Conservation (phyloP, 1,140 invertebrate species). For the Dufourea novaeangliae region DNA sequence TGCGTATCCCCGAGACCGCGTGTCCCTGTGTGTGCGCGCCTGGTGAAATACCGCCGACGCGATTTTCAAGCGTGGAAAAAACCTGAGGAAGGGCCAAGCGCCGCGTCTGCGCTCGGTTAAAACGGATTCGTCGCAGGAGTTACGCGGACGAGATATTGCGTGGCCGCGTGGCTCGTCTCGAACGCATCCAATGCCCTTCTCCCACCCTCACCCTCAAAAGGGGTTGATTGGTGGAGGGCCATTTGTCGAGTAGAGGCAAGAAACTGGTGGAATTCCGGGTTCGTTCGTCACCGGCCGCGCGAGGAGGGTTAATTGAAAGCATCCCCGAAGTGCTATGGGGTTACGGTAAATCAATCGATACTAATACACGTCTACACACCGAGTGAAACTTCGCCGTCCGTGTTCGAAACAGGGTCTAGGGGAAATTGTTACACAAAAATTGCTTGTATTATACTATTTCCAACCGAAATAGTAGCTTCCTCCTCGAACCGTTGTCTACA, state of each 20-base stretch:
- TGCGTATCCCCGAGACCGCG: constrained; percentile 6
- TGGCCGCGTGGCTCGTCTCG: constrained; percentile 28
- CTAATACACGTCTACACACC: constrained; percentile 2
- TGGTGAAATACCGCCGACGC: constrained; percentile 24
- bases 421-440: neutral
- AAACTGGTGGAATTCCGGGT: constrained; percentile 70
- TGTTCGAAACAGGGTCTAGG: neutral
- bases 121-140: constrained; percentile 48
- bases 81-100: neutral
- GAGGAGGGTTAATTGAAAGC: constrained; percentile 72
- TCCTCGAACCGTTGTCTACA: neutral
- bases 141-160: constrained; percentile 60
- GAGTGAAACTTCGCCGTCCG: neutral
- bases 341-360: constrained; percentile 51
- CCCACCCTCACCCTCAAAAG: constrained; percentile 10
- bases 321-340: constrained; percentile 42
- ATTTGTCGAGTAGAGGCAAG: constrained; percentile 71
- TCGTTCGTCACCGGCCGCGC: constrained; percentile 69
- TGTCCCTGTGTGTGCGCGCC: neutral
- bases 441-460: too few species aligned
- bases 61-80: constrained; percentile 42
- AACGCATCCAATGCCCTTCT: constrained; percentile 53
- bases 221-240: constrained; percentile 65
- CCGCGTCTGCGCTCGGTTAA: neutral
- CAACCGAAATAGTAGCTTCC: too few species aligned